Evolutionary conservation across 2,797 vertebrate genomes (phyloP), one percentile per base, ranked within the genome.

Genomic region (Brachyrhaphis roseni): DNA sequence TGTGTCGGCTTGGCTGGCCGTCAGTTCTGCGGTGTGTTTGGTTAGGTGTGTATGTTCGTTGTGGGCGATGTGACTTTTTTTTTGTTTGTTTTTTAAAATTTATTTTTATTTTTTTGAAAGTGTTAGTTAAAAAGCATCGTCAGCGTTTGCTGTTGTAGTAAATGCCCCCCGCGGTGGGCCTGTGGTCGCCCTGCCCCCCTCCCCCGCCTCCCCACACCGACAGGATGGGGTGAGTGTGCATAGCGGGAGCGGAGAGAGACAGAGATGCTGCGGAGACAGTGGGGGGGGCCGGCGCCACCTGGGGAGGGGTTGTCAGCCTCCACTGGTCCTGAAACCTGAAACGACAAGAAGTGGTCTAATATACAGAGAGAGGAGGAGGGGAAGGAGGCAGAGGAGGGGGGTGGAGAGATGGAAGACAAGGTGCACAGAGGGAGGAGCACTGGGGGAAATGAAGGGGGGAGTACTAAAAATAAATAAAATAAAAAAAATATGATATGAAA

Each of bases 311-410:
- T 85, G 95, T 96, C 95, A 96, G 95, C 94, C 96, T 95, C 96
- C 96, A 96, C 95, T 96, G 96, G 95, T 96, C 96, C 94, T 96
- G 96, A 95, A 96, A 96, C 96, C 96, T 96, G 96, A 94, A 96
- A 96, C 96, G 96, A 96, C 95, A 96, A 96, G 96, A 96, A 96
- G 94, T 96, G 95, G 95, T 96, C 95, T 96, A 96, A 96, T 96
- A 96, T 94, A 96, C 94, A 96, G 82, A 95, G 91, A 95, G 91
- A 93, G 93, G 92, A 90, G 90, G 78, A 81, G 83, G 62, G 68
- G 68, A 53, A 76, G 53, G 62, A 75, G 87, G 3, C 0, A 11
- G 66, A 23, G 39, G 66, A 41, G 39, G 84, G 64, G 66, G 84
- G 62, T 36, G 88, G 91, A 88, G 88, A 90, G 88, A 87, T 82